A percentile compares a stretch with the other conserved stretches of the same genome.
Evolutionary conservation across 2,797 vertebrate species (phyloP).

Genomic region (Parauchenoglanis ngamensis): DNA sequence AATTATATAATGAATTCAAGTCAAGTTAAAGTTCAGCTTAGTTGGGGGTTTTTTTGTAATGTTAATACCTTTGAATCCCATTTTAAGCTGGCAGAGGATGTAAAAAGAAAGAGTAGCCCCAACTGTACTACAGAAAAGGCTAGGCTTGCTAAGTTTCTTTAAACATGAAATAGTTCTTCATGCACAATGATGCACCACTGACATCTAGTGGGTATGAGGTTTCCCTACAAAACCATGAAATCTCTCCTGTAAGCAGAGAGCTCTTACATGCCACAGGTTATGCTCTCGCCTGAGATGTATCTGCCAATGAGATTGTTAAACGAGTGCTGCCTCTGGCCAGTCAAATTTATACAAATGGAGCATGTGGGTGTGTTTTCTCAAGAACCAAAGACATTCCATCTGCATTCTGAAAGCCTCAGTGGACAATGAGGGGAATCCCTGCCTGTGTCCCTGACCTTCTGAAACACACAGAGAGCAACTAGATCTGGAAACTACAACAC

Average conservation of each 20-base stretch:
- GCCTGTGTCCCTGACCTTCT: constrained; percentile 52
- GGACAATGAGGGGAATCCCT: constrained; percentile 60
- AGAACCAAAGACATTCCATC: constrained; percentile 48
- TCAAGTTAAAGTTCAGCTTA: not conserved
- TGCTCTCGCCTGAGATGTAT: not conserved
- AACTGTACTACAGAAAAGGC: constrained; percentile 9
- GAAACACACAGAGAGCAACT: constrained; percentile 18
- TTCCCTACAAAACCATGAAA: not conserved
- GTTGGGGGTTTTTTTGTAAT: not conserved
- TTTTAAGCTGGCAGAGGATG: not conserved
- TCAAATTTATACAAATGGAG: constrained; percentile 1
- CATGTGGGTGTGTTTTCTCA: constrained; percentile 11
- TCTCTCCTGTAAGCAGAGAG: not conserved
- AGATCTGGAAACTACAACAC: constrained; percentile 40
- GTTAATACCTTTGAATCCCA: not conserved
- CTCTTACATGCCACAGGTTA: constrained; percentile 21
- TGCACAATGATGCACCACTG: constrained; percentile 27
- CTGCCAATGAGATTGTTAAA: constrained; percentile 5
- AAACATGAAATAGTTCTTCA: not conserved
- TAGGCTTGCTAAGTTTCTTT: not conserved
- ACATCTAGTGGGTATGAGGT: constrained; percentile 48
- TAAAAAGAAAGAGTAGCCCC: constrained; percentile 9
- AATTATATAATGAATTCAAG: constrained; percentile 3
- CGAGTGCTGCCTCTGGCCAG: not conserved
- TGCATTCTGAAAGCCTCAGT: constrained; percentile 41